Conservation (phyloP, 2,113 vertebrate genomes). For the Neogobius melanostomus region DNA sequence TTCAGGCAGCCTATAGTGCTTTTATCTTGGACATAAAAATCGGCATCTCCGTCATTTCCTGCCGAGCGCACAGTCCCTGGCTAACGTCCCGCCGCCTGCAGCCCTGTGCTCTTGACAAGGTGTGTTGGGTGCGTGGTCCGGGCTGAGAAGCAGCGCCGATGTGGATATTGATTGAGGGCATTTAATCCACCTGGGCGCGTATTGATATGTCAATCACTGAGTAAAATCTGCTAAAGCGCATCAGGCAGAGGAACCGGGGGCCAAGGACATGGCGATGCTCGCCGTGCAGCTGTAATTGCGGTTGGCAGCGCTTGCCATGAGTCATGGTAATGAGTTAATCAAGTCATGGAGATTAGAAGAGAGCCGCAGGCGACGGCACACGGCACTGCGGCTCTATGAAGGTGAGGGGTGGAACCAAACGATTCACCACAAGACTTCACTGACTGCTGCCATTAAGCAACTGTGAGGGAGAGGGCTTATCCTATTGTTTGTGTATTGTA, state of each 20-base stretch:
- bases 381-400: slow-evolving; percentile 61
- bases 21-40: background rate
- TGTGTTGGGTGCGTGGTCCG: slow-evolving; percentile 18
- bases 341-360: slow-evolving; percentile 66
- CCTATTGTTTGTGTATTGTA: background rate
- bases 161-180: slow-evolving; percentile 60
- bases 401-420: slow-evolving; percentile 46
- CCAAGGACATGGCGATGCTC: slow-evolving; percentile 50
- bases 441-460: slow-evolving; percentile 41
- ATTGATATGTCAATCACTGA: slow-evolving; percentile 68
- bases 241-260: slow-evolving; percentile 36
- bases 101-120: slow-evolving; percentile 40
- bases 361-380: slow-evolving; percentile 51
- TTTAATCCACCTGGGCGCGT: slow-evolving; percentile 53
- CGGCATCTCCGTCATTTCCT: background rate
- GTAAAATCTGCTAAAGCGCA: slow-evolving; percentile 50
- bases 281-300: slow-evolving; percentile 62
- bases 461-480: background rate
- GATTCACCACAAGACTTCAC: slow-evolving; percentile 27
- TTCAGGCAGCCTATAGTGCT: too few species aligned
- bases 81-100: background rate
- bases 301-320: slow-evolving; percentile 49
- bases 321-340: slow-evolving; percentile 67
- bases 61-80: too few species aligned
- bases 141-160: slow-evolving; percentile 50